phyloP scores from a whole-genome alignment of 2,797 vertebrate species.

The Hyperoplus lanceolatus region DNA sequence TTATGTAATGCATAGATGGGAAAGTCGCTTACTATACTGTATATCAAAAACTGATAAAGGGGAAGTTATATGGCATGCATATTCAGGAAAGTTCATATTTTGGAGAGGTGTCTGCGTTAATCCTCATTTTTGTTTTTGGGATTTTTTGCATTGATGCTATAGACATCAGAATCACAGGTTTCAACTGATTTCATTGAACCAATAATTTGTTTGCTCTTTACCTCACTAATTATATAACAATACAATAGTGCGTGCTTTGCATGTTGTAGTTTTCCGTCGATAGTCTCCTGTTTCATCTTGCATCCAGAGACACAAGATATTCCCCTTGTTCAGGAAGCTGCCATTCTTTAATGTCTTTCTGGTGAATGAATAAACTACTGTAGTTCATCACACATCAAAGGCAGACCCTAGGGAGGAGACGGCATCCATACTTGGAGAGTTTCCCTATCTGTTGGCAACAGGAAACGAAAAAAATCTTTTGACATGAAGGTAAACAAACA shows the following conservation, averaged over 20 bases:
- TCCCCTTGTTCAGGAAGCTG: neutral
- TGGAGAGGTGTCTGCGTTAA: too few species aligned
- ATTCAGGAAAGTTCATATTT: too few species aligned
- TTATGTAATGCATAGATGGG: neutral
- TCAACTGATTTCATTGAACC: too few species aligned
- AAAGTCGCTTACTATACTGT: neutral
- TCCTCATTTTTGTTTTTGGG: too few species aligned
- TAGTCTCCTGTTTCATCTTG: neutral
- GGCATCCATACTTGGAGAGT: slow-evolving; percentile 19
- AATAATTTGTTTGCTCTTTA: too few species aligned
- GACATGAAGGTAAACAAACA: slow-evolving; percentile 4
- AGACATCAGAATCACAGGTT: too few species aligned
- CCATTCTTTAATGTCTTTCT: slow-evolving; percentile 15
- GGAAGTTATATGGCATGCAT: too few species aligned
- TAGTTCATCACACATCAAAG: slow-evolving; percentile 36
- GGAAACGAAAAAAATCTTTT: neutral
- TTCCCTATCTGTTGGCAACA: slow-evolving; percentile 8
- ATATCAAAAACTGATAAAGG: too few species aligned
- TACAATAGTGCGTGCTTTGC: too few species aligned
- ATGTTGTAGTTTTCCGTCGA: too few species aligned
- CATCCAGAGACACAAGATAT: slow-evolving; percentile 14
- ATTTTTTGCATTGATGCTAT: too few species aligned
- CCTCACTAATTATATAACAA: too few species aligned
- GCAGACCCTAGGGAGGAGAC: slow-evolving; percentile 10
- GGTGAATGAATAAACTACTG: slow-evolving; percentile 30